A percentile compares a stretch with the other conserved stretches of the same genome.
phyloP scores from a whole-genome alignment of 2,797 vertebrate species.

The Gastrophryne carolinensis region DNA sequence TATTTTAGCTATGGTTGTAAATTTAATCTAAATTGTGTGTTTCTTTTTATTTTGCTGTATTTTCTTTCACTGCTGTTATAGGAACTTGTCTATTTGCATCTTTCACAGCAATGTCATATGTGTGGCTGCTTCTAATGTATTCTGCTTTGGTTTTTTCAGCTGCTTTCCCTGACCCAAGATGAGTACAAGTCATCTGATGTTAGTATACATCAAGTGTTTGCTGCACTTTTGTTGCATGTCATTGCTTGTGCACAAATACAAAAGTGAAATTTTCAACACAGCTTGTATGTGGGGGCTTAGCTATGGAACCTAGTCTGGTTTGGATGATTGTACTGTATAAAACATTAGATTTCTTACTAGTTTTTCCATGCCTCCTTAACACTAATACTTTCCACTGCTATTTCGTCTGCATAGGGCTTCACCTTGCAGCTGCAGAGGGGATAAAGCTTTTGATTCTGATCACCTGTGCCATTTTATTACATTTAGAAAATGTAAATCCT shows the following conservation, averaged over 20 bases:
- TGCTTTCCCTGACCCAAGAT: conserved; percentile 90
- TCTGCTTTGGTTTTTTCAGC: conserved; percentile 83
- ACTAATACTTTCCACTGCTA: no score
- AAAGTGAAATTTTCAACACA: not conserved
- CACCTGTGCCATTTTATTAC: no score
- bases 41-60: not conserved
- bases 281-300: no score
- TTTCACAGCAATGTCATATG: conserved; percentile 39
- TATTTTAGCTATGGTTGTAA: conserved; percentile 10
- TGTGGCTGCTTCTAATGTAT: conserved; percentile 71
- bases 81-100: not conserved
- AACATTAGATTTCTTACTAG: no score
- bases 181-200: conserved; percentile 94
- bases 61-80: not conserved
- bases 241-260: not conserved
- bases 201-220: conserved; percentile 68
- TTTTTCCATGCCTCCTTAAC: no score
- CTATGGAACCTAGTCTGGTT: no score
- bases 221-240: not conserved
- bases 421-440: no score
- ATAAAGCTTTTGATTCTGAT: no score
- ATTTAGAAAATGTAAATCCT: no score
- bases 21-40: not conserved
- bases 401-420: no score
- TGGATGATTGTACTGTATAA: no score